Conservation (phyloP, 2,113 vertebrate genomes). For the Eublepharis macularius region DNA sequence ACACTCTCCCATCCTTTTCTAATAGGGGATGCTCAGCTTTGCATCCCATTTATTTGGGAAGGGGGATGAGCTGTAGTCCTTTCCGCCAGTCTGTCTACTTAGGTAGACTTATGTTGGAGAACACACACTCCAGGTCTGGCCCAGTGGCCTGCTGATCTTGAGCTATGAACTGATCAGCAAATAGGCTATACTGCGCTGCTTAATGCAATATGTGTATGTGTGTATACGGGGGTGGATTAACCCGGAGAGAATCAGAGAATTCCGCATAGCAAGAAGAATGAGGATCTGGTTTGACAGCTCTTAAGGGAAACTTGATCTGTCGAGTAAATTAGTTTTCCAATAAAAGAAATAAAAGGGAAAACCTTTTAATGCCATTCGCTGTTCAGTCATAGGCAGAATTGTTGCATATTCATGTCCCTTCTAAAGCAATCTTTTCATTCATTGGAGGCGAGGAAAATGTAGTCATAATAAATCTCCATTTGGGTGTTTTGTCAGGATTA, state of each 20-base stretch:
- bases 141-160: neutral
- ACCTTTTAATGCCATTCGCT: neutral
- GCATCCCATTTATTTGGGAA: neutral
- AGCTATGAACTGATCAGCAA: neutral
- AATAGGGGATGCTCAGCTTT: too few species aligned
- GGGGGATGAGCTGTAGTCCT: neutral
- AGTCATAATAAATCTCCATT: constrained; percentile 2
- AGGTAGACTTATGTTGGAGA: neutral
- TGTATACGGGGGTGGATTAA: neutral
- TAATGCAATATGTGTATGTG: neutral
- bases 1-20: neutral
- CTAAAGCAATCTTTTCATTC: neutral
- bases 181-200: neutral
- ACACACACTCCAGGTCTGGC: neutral
- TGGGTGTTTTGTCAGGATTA: neutral
- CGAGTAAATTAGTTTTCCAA: neutral
- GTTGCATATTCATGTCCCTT: constrained; percentile 19
- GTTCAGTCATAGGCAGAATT: neutral
- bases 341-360: constrained; percentile 11
- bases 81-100: neutral
- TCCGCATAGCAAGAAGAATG: neutral
- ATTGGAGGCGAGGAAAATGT: neutral
- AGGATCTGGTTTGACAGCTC: neutral
- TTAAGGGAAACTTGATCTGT: neutral
- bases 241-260: neutral